phyloP scores from a whole-genome alignment of 2,888 invertebrate genomes.

The Lymantria monacha region DNA sequence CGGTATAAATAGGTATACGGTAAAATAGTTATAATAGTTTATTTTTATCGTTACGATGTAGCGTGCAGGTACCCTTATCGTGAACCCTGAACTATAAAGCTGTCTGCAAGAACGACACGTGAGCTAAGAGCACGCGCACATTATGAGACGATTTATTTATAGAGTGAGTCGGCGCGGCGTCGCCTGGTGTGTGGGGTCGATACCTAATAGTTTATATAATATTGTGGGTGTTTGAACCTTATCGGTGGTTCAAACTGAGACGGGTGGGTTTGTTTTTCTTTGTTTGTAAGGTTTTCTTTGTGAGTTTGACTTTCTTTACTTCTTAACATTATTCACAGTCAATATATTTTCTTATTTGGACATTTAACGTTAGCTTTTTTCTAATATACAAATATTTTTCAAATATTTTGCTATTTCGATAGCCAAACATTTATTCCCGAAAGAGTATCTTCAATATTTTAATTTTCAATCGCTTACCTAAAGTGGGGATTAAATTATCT shows the following conservation, averaged over 20 bases:
- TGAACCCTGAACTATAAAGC: slow-evolving; percentile 19
- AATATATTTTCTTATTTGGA: neutral
- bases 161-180: slow-evolving; percentile 7
- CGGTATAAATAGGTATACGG: too few relatives aligned
- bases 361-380: too few relatives aligned
- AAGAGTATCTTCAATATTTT: too few relatives aligned
- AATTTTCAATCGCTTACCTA: too few relatives aligned
- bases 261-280: neutral
- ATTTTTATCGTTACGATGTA: neutral
- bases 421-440: too few relatives aligned
- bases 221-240: slow-evolving; percentile 2
- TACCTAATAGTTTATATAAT: slow-evolving; percentile 5
- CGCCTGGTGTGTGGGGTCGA: slow-evolving; percentile 2
- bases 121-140: slow-evolving; percentile 12
- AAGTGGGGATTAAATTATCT: too few relatives aligned
- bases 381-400: too few relatives aligned
- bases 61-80: neutral
- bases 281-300: neutral
- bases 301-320: too few relatives aligned
- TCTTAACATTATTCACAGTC: neutral
- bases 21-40: too few relatives aligned
- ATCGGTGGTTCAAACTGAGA: neutral
- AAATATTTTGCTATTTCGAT: too few relatives aligned
- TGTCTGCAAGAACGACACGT: slow-evolving; percentile 18
- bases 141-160: slow-evolving; percentile 21